Percentiles rank a stretch among this genome's conserved stretches.
Evolutionary conservation across 2,113 vertebrate species (phyloP).

Genomic region (Nymphicus hollandicus): DNA sequence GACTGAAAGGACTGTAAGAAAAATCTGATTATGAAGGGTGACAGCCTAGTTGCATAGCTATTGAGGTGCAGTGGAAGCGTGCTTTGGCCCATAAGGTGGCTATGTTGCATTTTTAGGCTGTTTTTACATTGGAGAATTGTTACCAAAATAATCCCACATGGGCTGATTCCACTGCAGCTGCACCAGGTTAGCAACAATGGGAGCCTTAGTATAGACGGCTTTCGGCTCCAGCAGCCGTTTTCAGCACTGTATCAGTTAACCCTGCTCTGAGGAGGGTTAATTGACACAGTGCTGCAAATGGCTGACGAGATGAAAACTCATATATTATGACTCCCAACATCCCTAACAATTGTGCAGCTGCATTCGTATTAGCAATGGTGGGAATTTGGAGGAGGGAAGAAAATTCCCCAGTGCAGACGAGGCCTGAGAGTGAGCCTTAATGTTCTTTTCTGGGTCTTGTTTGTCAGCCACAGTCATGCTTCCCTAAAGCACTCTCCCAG

Average conservation of each 20-base stretch:
- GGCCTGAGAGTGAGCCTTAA: conserved; percentile 32
- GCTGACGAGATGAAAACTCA: conserved; percentile 55
- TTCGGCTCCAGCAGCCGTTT: conserved; percentile 48
- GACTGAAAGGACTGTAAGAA: background rate
- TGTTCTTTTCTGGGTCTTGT: conserved; percentile 20
- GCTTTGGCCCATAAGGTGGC: background rate
- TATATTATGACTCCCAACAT: conserved; percentile 50
- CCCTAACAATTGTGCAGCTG: conserved; percentile 59
- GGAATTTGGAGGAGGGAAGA: conserved; percentile 44
- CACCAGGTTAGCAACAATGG: conserved; percentile 52
- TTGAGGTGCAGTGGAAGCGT: background rate
- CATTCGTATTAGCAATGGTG: conserved; percentile 39
- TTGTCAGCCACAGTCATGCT: conserved; percentile 20
- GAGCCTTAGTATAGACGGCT: conserved; percentile 44
- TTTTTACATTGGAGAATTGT: background rate
- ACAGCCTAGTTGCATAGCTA: background rate
- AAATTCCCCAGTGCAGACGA: conserved; percentile 22
- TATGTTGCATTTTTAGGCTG: background rate
- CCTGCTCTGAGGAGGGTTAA: conserved; percentile 62
- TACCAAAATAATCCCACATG: conserved; percentile 23
- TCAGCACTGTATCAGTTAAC: conserved; percentile 65
- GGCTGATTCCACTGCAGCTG: conserved; percentile 57
- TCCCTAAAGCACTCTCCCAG: conserved; percentile 26
- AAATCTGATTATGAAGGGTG: background rate
- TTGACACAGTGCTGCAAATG: conserved; percentile 61